These are phyloP conservation scores for Nineta flava DNA, from an alignment of 2,888 invertebrate genomes.

Conservation along the genomic window DNA sequence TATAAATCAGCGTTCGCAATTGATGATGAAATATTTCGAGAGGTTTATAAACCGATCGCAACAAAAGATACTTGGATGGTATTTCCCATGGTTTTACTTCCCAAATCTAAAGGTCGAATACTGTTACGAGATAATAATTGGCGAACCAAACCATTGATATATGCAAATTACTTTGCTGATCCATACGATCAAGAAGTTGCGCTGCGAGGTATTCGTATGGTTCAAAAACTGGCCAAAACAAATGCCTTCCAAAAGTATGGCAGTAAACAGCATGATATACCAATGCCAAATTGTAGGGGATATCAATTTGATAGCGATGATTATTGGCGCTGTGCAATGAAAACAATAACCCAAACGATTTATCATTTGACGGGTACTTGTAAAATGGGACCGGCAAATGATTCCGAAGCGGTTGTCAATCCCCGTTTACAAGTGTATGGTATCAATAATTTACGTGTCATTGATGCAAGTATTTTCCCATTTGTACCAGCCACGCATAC, in stretches of 20 bases:
- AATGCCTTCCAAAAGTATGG: conserved; percentile 64
- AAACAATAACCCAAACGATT: conserved; percentile 76
- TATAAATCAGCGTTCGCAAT: conserved; percentile 68
- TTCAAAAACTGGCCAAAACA: conserved; percentile 65
- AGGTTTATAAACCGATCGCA: conserved; percentile 53
- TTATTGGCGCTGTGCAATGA: conserved; percentile 71
- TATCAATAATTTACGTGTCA: conserved; percentile 59
- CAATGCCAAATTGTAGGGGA: conserved; percentile 69
- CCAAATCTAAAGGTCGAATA: conserved; percentile 70
- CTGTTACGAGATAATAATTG: conserved; percentile 54
- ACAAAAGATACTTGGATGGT: conserved; percentile 65
- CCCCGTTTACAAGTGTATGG: conserved; percentile 61
- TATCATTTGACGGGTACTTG: conserved; percentile 73
- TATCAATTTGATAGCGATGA: conserved; percentile 62
- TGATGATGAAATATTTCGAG: conserved; percentile 64
- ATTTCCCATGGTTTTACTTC: conserved; percentile 79
- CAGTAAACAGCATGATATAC: conserved; percentile 54
- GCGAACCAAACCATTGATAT: conserved; percentile 66
- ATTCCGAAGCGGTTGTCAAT: conserved; percentile 71
- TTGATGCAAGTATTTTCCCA: conserved; percentile 82
- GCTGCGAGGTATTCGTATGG: conserved; percentile 74
- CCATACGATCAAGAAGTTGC: conserved; percentile 69
- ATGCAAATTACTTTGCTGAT: conserved; percentile 83
- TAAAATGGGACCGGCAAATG: conserved; percentile 66
- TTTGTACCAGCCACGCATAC: conserved; percentile 74